Conservation (phyloP, 2,888 invertebrate genomes). For the Hymenopus coronatus region DNA sequence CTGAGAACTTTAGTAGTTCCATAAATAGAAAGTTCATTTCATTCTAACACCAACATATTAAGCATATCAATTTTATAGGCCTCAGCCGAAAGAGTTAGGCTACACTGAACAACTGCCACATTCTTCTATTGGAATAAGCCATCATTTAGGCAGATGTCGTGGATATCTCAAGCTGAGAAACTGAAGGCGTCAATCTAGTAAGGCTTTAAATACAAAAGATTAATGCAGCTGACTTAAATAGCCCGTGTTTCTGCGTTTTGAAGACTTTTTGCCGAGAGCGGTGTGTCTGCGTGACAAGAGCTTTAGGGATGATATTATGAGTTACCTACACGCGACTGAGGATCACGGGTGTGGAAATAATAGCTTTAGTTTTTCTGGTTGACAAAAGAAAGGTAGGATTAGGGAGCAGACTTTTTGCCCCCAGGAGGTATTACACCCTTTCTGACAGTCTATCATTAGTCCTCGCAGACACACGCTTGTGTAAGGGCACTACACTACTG, state of each 20-base stretch:
- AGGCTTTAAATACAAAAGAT: not conserved
- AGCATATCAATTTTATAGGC: no score
- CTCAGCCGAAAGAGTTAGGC: no score
- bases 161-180: no score
- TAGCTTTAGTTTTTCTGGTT: not conserved
- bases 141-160: no score
- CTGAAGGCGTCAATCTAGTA: not conserved
- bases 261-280: not conserved
- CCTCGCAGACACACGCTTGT: not conserved
- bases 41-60: no score
- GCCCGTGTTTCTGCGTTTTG: not conserved
- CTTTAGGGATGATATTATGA: not conserved
- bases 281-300: not conserved
- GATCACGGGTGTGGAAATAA: not conserved
- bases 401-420: not conserved
- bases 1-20: no score
- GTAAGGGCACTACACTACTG: not conserved
- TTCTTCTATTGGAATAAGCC: no score
- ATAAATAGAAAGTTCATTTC: no score
- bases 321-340: not conserved
- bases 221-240: not conserved
- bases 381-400: not conserved
- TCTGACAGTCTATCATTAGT: not conserved
- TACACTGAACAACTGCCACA: no score
- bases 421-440: not conserved